phyloP scores from a whole-genome alignment of 1,140 invertebrate genomes.

The Cataglyphis hispanica region DNA sequence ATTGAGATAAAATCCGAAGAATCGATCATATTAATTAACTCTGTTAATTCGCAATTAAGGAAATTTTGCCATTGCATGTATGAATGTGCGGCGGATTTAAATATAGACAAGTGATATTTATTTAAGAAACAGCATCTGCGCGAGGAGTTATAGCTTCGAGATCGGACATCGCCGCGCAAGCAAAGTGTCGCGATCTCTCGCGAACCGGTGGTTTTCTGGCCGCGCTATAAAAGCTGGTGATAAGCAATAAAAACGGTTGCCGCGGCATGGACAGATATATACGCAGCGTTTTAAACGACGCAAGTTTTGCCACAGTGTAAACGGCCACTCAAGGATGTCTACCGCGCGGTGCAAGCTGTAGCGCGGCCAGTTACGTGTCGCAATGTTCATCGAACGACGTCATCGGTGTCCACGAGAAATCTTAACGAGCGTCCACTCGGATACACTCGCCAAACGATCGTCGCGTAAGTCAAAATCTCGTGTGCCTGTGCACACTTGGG shows the following conservation, averaged over 20 bases:
- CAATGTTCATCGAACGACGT: constrained; percentile 73
- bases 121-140: not conserved
- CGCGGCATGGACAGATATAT: constrained; percentile 25
- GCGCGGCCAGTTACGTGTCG: constrained; percentile 67
- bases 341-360: constrained; percentile 69
- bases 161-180: not conserved
- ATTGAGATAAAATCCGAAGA: too few relatives aligned
- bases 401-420: constrained; percentile 74
- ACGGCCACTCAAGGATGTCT: constrained; percentile 81
- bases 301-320: constrained; percentile 62
- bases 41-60: not conserved
- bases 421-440: constrained; percentile 79
- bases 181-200: constrained; percentile 28
- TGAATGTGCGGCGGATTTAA: not conserved
- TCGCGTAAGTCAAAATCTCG: constrained; percentile 12
- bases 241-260: constrained; percentile 46
- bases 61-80: not conserved
- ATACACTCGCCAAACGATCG: constrained; percentile 43
- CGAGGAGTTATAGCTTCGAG: not conserved
- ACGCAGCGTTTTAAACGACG: constrained; percentile 48
- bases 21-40: not conserved
- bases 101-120: not conserved
- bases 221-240: constrained; percentile 37
- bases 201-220: constrained; percentile 38
- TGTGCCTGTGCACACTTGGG: not conserved